Evolutionary conservation across 2,113 vertebrate species (phyloP).

Genomic region (Agapornis roseicollis): DNA sequence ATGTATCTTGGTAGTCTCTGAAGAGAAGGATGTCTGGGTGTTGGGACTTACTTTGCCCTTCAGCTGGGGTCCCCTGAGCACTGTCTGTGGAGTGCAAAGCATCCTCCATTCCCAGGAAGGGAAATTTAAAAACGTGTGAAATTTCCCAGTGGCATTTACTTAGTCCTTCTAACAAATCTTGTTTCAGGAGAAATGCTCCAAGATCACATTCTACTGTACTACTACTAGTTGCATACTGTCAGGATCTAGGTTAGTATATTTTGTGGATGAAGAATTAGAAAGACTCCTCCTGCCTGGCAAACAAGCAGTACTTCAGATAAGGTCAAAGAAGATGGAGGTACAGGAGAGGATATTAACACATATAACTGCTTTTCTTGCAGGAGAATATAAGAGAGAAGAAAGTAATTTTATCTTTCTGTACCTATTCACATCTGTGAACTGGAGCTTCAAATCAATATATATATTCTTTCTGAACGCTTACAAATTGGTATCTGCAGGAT

Average conservation of each 20-base stretch:
- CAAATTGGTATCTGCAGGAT: conserved; percentile 67
- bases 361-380: not conserved
- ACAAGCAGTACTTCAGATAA: not conserved
- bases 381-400: conserved; percentile 6
- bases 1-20: not conserved
- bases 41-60: not conserved
- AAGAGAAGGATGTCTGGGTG: not conserved
- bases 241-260: not conserved
- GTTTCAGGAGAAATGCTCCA: not conserved
- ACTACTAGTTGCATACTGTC: not conserved
- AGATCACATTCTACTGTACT: not conserved
- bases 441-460: conserved; percentile 61
- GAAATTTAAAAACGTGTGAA: not conserved
- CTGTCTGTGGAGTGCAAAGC: not conserved
- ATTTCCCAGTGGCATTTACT: not conserved
- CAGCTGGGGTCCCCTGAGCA: not conserved
- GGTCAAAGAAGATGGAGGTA: not conserved
- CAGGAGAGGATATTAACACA: not conserved
- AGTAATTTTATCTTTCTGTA: conserved; percentile 39
- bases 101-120: not conserved
- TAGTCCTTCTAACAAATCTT: not conserved
- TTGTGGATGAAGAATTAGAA: not conserved
- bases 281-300: not conserved
- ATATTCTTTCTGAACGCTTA: conserved; percentile 37
- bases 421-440: conserved; percentile 43